A percentile compares a stretch with the other conserved stretches of the same genome.
Evolutionary conservation across 1,140 invertebrate species (phyloP).

Genomic region (Heterodera carotae): DNA sequence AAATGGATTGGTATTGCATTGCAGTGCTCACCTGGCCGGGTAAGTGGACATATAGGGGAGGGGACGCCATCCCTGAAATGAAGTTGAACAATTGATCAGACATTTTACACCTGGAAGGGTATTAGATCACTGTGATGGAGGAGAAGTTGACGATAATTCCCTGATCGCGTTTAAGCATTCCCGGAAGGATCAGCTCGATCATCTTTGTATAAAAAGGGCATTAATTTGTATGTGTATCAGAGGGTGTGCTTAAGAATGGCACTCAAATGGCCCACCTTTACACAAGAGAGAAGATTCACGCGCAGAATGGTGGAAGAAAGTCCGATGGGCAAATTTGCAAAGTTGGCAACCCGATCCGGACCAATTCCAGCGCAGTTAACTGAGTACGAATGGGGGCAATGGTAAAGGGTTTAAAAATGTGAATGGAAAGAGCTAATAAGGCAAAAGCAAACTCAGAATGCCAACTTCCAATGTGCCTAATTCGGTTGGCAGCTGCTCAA

Average conservation of each 20-base stretch:
- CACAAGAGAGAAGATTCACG: slow-evolving; percentile 59
- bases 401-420: neutral
- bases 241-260: too few species aligned
- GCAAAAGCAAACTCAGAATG: slow-evolving; percentile 71
- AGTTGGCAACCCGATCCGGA: slow-evolving; percentile 80
- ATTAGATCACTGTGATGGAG: slow-evolving; percentile 78
- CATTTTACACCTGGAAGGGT: slow-evolving; percentile 69
- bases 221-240: slow-evolving; percentile 36
- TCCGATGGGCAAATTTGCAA: slow-evolving; percentile 64
- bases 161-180: slow-evolving; percentile 80
- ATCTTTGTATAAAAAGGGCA: slow-evolving; percentile 69
- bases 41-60: slow-evolving; percentile 64
- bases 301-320: slow-evolving; percentile 63
- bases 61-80: slow-evolving; percentile 60
- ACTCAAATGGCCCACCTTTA: slow-evolving; percentile 47
- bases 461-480: slow-evolving; percentile 81
- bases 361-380: slow-evolving; percentile 94
- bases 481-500: slow-evolving; percentile 69
- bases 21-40: slow-evolving; percentile 43
- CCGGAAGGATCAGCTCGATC: slow-evolving; percentile 81
- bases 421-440: neutral
- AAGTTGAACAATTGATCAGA: neutral
- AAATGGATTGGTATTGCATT: neutral
- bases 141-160: slow-evolving; percentile 91
- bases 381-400: slow-evolving; percentile 34